These are phyloP conservation scores for Melinaea marsaeus DNA, from an alignment of 2,888 invertebrate genomes.

Conservation along the genomic window DNA sequence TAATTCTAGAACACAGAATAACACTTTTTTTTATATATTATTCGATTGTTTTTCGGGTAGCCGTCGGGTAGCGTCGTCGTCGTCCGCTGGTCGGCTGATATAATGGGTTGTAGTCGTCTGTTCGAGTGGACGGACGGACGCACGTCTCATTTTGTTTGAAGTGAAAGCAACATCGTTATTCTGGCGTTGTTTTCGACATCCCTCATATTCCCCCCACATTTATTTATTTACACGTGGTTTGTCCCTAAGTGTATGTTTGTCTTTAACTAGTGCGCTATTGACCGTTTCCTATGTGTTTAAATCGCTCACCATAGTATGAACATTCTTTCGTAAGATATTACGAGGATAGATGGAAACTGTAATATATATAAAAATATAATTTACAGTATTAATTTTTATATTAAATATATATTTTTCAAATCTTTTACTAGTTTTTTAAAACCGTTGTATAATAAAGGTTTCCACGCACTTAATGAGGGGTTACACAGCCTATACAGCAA, in stretches of 20 bases:
- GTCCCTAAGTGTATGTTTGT: constrained; percentile 12
- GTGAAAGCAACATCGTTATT: constrained; percentile 75
- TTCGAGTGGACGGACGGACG: constrained; percentile 49
- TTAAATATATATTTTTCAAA: no score
- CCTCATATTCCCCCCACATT: constrained; percentile 57
- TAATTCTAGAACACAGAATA: constrained; percentile 36
- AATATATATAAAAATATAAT: no score
- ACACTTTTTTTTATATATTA: constrained; percentile 28
- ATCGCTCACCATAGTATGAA: constrained; percentile 1
- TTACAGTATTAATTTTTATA: no score
- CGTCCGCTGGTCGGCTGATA: constrained; percentile 58
- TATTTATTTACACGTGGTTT: constrained; percentile 44
- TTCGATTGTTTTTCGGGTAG: constrained; percentile 37
- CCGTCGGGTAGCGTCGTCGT: constrained; percentile 31
- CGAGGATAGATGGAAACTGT: no score
- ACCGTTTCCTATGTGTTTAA: constrained; percentile 1
- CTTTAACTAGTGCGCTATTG: not conserved
- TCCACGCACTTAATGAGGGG: no score
- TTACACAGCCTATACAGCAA: no score
- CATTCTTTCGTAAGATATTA: not conserved
- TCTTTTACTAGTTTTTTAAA: no score
- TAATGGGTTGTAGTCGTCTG: constrained; percentile 53
- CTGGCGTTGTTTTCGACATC: constrained; percentile 70
- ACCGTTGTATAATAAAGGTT: no score
- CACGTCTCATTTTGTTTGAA: constrained; percentile 67